Percentiles rank a stretch among this genome's conserved stretches.
phyloP scores from a whole-genome alignment of 2,797 vertebrate species.

The Carcharodon carcharias region DNA sequence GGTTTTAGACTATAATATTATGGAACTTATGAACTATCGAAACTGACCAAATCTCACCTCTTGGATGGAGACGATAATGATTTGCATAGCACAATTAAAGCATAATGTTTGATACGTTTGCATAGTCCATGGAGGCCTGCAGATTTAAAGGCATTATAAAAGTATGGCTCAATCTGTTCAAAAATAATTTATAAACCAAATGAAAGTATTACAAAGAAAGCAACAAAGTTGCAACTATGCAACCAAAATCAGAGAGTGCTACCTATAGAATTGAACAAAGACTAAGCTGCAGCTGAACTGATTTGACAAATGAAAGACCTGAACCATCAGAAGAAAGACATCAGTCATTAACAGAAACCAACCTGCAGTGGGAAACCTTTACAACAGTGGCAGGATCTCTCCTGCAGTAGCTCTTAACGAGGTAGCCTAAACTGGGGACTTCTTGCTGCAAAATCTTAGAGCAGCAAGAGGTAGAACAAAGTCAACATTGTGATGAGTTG shows the following conservation, averaged over 20 bases:
- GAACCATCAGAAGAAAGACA: neutral
- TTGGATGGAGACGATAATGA: neutral
- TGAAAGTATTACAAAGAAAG: neutral
- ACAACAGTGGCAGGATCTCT: neutral
- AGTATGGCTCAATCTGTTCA: neutral
- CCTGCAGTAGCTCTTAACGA: neutral
- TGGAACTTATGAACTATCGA: neutral
- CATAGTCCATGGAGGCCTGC: neutral
- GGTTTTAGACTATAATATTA: neutral
- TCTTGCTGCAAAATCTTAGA: neutral
- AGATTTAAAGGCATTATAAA: neutral
- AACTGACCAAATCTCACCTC: neutral
- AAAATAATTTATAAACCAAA: neutral
- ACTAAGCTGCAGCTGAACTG: neutral
- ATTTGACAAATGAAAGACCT: neutral
- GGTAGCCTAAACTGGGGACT: neutral
- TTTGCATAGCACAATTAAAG: slow-evolving; percentile 4
- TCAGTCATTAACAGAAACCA: neutral
- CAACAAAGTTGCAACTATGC: neutral
- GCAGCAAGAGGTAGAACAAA: neutral
- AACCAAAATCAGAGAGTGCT: neutral
- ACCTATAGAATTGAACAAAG: neutral
- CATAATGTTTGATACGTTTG: neutral
- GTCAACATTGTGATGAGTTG: neutral
- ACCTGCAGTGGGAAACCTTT: neutral